A percentile compares a stretch with the other conserved stretches of the same genome.
These are phyloP conservation scores for Zoanthus sociatus DNA, from an alignment of 92 coral and sea anemone genomes.

Conservation along the genomic window DNA sequence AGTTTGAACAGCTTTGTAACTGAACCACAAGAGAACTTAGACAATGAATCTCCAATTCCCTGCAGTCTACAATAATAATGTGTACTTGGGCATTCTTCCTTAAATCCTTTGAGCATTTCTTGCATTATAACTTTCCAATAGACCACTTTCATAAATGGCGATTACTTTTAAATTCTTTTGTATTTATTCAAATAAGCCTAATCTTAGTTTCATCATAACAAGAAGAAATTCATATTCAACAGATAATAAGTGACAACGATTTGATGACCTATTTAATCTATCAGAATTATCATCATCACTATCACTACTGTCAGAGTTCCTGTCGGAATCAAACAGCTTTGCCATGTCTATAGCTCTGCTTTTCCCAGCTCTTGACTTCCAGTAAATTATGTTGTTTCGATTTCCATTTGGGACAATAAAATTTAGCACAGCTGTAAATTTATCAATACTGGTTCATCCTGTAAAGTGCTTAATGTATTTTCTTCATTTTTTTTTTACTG, in stretches of 20 bases:
- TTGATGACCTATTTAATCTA: neutral
- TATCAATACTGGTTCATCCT: neutral
- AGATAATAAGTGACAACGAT: neutral
- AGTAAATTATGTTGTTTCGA: slow-evolving; percentile 46
- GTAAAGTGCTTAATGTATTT: slow-evolving; percentile 22
- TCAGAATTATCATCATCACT: neutral
- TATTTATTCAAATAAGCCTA: too few species aligned
- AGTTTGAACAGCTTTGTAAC: too few species aligned
- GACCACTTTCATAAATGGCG: too few species aligned
- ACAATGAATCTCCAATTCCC: too few species aligned
- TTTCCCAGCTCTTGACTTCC: slow-evolving; percentile 46
- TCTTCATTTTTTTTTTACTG: slow-evolving; percentile 8
- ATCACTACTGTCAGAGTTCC: slow-evolving; percentile 7
- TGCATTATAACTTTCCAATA: neutral
- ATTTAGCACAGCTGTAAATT: slow-evolving; percentile 14
- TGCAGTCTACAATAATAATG: too few species aligned
- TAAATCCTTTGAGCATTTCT: neutral
- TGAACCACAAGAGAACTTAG: too few species aligned
- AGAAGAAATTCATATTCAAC: neutral
- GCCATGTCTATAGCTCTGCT: slow-evolving; percentile 13
- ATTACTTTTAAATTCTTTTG: too few species aligned
- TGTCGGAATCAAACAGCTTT: too few species aligned
- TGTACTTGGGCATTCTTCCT: neutral
- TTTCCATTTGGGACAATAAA: slow-evolving; percentile 48
- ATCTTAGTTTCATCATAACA: neutral